Percentiles rank a stretch among this genome's conserved stretches.
These are phyloP conservation scores for Silurus meridionalis DNA, from an alignment of 2,113 vertebrate genomes.

Conservation along the genomic window DNA sequence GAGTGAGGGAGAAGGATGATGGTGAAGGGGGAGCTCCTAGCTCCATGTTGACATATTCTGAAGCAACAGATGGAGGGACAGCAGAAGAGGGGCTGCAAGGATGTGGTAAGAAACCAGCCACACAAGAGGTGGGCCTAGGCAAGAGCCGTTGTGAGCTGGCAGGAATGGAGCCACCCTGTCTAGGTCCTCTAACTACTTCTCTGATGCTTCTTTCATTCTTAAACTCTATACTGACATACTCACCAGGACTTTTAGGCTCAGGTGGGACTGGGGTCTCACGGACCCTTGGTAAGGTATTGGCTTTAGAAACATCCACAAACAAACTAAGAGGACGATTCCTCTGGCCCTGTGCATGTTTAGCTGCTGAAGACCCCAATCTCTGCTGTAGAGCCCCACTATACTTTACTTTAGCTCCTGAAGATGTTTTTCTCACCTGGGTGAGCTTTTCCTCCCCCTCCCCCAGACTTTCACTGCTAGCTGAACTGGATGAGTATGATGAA, in stretches of 20 bases:
- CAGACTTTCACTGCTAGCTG: conserved; percentile 79
- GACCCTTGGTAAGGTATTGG: conserved; percentile 74
- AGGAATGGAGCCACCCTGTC: conserved; percentile 60
- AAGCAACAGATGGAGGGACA: conserved; percentile 61
- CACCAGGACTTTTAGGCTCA: conserved; percentile 75
- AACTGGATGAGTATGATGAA: conserved; percentile 77
- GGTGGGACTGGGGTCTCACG: conserved; percentile 67
- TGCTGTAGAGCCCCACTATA: conserved; percentile 57
- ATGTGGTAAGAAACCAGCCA: conserved; percentile 66
- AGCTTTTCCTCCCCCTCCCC: conserved; percentile 71
- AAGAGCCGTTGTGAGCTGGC: conserved; percentile 57
- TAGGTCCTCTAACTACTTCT: conserved; percentile 48
- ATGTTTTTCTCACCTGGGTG: conserved; percentile 44
- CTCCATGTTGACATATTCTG: conserved; percentile 78
- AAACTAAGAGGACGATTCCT: conserved; percentile 70
- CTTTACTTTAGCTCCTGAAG: conserved; percentile 50
- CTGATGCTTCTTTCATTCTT: conserved; percentile 56
- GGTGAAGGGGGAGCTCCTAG: conserved; percentile 72
- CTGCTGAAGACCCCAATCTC: conserved; percentile 58
- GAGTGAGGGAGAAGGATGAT: conserved; percentile 68
- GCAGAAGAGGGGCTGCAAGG: conserved; percentile 65
- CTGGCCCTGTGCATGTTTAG: conserved; percentile 61
- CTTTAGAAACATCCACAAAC: conserved; percentile 75
- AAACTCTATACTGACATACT: conserved; percentile 77
- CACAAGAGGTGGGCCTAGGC: conserved; percentile 67